These are phyloP conservation scores for Latheticus oryzae DNA, from an alignment of 2,888 invertebrate genomes.

Conservation along the genomic window DNA sequence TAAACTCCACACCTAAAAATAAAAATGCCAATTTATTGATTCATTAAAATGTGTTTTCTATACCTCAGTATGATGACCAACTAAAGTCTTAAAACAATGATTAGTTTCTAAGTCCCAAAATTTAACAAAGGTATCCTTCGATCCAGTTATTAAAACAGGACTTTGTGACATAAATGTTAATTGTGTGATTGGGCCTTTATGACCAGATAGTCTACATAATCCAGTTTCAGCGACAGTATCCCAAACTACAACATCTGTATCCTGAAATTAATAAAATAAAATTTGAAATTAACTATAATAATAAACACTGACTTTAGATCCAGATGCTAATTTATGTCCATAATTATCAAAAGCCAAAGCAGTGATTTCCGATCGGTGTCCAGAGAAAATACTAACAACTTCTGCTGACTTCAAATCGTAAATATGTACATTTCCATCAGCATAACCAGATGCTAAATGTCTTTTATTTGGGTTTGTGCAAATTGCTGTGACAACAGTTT, in stretches of 20 bases:
- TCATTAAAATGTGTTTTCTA: conserved; percentile 15
- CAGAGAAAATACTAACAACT: conserved; percentile 78
- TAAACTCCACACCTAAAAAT: conserved; percentile 84
- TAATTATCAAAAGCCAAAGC: conserved; percentile 83
- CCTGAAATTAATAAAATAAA: conserved; percentile 63
- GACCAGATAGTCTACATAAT: conserved; percentile 88
- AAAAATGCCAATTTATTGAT: conserved; percentile 7
- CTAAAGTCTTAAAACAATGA: conserved; percentile 94
- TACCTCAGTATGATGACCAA: conserved; percentile 88
- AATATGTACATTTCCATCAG: conserved; percentile 87
- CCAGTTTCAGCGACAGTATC: conserved; percentile 94
- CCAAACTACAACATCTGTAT: conserved; percentile 94
- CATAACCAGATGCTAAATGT: conserved; percentile 91
- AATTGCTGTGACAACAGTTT: conserved; percentile 81
- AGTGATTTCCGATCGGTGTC: conserved; percentile 89
- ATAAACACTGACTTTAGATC: conserved; percentile 75
- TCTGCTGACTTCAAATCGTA: conserved; percentile 83
- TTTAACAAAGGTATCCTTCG: conserved; percentile 95
- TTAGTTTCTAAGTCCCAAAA: conserved; percentile 97
- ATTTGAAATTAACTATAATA: conserved; percentile 1
- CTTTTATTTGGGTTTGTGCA: conserved; percentile 81
- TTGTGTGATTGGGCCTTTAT: conserved; percentile 91
- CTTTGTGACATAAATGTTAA: conserved; percentile 78
- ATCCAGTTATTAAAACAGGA: conserved; percentile 81
- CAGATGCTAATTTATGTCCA: conserved; percentile 89